Conservation (phyloP, 1,140 invertebrate genomes). For the Cherax destructor region DNA sequence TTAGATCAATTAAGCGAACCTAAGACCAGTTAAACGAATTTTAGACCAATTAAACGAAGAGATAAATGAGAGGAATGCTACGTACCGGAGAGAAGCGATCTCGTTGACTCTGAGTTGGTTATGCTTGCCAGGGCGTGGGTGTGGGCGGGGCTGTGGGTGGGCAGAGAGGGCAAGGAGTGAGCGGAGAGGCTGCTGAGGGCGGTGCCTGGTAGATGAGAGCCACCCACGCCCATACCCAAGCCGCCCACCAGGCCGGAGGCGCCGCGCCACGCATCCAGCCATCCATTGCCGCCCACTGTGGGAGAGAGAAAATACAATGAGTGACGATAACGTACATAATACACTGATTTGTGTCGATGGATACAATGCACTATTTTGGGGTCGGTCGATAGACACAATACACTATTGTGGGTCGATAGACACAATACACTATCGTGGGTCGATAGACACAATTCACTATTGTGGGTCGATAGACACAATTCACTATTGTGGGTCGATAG, state of each 20-base stretch:
- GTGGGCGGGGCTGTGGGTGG: constrained; percentile 52
- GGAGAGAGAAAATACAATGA: background rate
- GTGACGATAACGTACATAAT: background rate
- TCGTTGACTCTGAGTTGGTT: constrained; percentile 49
- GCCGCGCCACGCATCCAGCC: constrained; percentile 58
- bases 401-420: too few species aligned
- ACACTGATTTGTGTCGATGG: background rate
- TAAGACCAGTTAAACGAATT: too few species aligned
- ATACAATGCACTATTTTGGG: too few species aligned
- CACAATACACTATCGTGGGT: background rate
- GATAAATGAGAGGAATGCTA: background rate
- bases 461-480: too few species aligned
- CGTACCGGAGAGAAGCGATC: constrained; percentile 39
- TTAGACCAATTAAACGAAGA: too few species aligned
- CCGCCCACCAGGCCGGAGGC: constrained; percentile 58
- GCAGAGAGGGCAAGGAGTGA: constrained; percentile 55
- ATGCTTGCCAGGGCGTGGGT: constrained; percentile 47
- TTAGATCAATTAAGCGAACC: too few species aligned
- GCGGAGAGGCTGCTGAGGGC: constrained; percentile 55
- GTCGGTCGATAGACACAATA: too few species aligned
- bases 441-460: too few species aligned
- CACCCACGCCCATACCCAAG: constrained; percentile 44
- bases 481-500: too few species aligned
- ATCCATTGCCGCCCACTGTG: constrained; percentile 57
- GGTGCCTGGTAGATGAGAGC: constrained; percentile 45